Base-by-base conservation (phyloP, 2,113 vertebrate genomes). In the Calidris pygmaea region DNA sequence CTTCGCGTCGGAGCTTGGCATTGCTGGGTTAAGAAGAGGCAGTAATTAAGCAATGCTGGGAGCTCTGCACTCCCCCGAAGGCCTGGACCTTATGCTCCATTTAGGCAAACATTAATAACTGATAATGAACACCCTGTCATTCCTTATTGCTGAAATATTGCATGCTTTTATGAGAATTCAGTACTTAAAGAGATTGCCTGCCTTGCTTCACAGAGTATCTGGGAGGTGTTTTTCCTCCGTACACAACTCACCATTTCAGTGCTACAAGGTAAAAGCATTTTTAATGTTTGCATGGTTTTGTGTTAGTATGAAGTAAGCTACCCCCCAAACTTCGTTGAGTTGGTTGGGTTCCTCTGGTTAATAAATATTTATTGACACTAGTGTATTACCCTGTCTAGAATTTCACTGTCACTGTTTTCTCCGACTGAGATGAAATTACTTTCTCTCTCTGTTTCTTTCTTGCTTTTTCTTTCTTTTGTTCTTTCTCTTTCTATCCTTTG, bases 61-160 rank as follows among this genome's bases (percentile, higher is more conserved):
- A 94, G 89, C 93, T 67, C 89, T 85, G 89, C 84, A 82, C 87
- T 88, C 80, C 81, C 85, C 91, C n/a, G 1, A 87, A 89, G 66
- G 87, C 93, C 85, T 58, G 84, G 70, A 67, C 87, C 93, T 87
- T 85, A 62, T 68, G 67, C 58, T 91, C 72, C 84, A 77, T 82
- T 96, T 93, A 88, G 90, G 76, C 92, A 90, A 93, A 88, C 93
- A 93, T 94, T 96, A 79, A 96, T 71, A 62, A 85, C 63, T 10
- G 2, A 55, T 79, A 89, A 87, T 83, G 74, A 91, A 90, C 62
- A 67, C 34, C 48, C 23, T 67, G 85, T 81, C 80, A 39, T 88
- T 95, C 89, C 70, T 92, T 73, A 68, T 26, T 82, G 92, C 88
- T 78, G 87, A 89, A 90, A 74, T 81, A 59, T 55, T 27, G 72